Evolutionary conservation across 2,888 invertebrate species (phyloP).

Genomic region (Julus scanicus): DNA sequence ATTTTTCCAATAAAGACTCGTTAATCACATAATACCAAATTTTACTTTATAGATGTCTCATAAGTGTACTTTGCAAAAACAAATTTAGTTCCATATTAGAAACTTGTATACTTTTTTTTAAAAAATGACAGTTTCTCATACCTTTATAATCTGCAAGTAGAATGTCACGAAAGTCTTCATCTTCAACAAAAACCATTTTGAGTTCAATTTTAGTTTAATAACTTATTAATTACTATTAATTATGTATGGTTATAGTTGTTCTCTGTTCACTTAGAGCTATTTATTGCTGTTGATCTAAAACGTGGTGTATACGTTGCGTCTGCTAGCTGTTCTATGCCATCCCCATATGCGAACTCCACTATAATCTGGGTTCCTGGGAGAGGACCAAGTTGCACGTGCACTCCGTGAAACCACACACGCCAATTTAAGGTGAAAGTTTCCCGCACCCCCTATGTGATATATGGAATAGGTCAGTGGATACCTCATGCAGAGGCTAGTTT

Average conservation of each 20-base stretch:
- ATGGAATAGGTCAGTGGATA: constrained; percentile 19
- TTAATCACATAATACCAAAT: no score
- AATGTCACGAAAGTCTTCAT: not conserved
- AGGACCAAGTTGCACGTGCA: constrained; percentile 31
- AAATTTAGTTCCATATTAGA: no score
- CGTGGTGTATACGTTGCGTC: not conserved
- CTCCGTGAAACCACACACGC: constrained; percentile 19
- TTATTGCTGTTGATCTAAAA: not conserved
- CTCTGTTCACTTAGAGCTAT: not conserved
- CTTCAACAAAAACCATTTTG: not conserved
- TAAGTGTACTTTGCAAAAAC: no score
- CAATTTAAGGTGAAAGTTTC: constrained; percentile 34
- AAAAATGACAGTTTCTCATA: not conserved
- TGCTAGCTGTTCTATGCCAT: not conserved
- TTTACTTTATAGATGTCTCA: no score
- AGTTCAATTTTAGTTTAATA: not conserved
- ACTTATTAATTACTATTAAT: not conserved
- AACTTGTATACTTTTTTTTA: no score
- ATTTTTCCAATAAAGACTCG: no score
- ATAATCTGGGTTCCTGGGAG: not conserved
- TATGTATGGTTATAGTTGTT: not conserved
- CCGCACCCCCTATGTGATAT: constrained; percentile 15
- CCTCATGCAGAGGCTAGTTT: constrained; percentile 30
- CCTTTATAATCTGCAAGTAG: not conserved
- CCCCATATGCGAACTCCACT: not conserved